These are phyloP conservation scores for Tipula unca DNA, from an alignment of 2,888 invertebrate genomes.

Conservation along the genomic window DNA sequence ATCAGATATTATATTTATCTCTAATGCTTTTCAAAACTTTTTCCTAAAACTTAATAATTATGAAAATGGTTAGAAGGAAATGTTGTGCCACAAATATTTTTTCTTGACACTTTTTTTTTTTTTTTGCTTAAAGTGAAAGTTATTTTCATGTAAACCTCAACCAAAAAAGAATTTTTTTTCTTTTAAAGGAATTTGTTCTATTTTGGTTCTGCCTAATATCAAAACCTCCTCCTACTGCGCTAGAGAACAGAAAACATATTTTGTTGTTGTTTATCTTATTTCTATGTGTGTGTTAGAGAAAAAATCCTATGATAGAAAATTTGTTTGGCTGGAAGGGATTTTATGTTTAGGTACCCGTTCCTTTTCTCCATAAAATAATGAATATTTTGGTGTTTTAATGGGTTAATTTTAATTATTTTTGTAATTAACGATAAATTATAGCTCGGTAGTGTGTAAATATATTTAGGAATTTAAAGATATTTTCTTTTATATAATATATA, in stretches of 20 bases:
- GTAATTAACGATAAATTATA: background rate
- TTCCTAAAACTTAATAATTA: background rate
- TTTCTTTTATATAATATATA: background rate
- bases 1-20: background rate
- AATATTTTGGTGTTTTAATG: background rate
- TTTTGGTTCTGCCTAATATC: background rate
- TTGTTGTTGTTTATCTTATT: constrained; percentile 8
- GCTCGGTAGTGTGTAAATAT: background rate
- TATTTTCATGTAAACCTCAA: background rate
- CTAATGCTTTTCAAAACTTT: background rate
- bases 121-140: background rate
- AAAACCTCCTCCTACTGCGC: background rate
- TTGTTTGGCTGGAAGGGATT: background rate
- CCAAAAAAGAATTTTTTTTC: background rate
- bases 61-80: background rate
- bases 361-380: background rate
- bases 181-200: background rate
- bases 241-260: background rate
- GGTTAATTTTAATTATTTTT: constrained; percentile 14
- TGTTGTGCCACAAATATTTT: background rate
- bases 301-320: background rate
- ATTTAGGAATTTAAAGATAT: background rate
- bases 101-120: background rate
- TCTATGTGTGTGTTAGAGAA: background rate
- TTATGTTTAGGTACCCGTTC: background rate